Base-by-base conservation (phyloP, 2,113 vertebrate species). In the Siniperca chuatsi region DNA sequence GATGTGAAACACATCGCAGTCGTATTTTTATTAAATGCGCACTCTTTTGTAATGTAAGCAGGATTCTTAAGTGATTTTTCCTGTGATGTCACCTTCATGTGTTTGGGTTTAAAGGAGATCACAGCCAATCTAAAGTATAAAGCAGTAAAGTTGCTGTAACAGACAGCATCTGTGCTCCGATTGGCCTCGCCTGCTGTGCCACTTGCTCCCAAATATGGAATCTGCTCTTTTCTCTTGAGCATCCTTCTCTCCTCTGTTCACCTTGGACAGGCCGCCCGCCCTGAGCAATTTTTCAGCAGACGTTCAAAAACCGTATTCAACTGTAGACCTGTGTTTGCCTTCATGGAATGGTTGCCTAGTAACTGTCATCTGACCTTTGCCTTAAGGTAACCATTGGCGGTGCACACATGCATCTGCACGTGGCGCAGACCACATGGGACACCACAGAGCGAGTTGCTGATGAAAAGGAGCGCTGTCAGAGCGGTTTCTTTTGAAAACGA, bases 321-420 rank as follows among this genome's bases (percentile, higher is more conserved):
- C 52, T 75, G 58, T 37, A 75, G 61, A 73, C 40, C 29, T 0
- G 5, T 33, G 44, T 80, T 37, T 37, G 65, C 37, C 72, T 78
- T 46, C 2, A 33, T 60, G 50, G 4, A 61, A 40, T 2, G 25
- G 89, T 91, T 88, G 90, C 81, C 73, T 70, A 67, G 85, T 35
- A 92, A 92, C 88, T 42, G 79, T 54, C 61, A 78, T 20, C 20
- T 82, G 70, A 82, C 71, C 62, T 81, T 77, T 78, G 11, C 15
- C 2, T 35, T 13, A 44, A 68, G 84, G 66, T 76, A 73, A 54
- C 62, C 37, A 29, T 81, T 1, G 20, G 71, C 4, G 8, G 13
- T 4, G 79, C 1, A 44, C 61, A 62, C 3, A 6, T 50, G 70
- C 6, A 4, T 48, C 7, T 18, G 11, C 76, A 48, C 33, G 57